These are phyloP conservation scores for Cephus sareptanus DNA, from an alignment of 2,888 invertebrate species.

Conservation along the genomic window DNA sequence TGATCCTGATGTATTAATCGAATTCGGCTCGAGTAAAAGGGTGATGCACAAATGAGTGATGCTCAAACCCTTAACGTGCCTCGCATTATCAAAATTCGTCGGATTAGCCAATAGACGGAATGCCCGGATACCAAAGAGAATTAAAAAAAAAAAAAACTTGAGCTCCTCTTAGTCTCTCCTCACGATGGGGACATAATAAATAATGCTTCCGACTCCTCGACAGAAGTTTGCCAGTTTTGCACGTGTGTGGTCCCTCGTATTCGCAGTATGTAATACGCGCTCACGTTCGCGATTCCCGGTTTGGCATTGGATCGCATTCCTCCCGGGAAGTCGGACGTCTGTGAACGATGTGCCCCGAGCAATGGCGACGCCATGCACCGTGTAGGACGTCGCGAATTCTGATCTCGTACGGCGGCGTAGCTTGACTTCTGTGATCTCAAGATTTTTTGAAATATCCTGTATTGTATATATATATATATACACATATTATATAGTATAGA, in stretches of 20 bases:
- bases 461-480: no score
- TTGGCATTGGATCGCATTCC: conserved; percentile 42
- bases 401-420: neutral
- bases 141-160: neutral
- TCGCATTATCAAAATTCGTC: conserved; percentile 23
- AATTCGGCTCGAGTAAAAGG: neutral
- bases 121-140: neutral
- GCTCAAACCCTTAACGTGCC: conserved; percentile 15
- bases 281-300: conserved; percentile 36
- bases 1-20: conserved; percentile 19
- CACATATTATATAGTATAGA: no score
- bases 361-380: neutral
- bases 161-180: no score
- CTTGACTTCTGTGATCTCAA: neutral
- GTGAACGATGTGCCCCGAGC: conserved; percentile 17
- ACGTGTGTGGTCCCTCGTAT: conserved; percentile 25
- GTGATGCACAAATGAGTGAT: conserved; percentile 12
- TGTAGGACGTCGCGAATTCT: conserved; percentile 3
- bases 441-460: no score
- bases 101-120: conserved; percentile 14
- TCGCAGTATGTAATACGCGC: conserved; percentile 19
- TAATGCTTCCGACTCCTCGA: conserved; percentile 8
- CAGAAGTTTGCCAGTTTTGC: conserved; percentile 12
- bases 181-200: neutral
- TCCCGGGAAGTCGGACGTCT: conserved; percentile 32